A percentile compares a stretch with the other conserved stretches of the same genome.
Evolutionary conservation across 2,888 invertebrate species (phyloP).

Genomic region (Drosophila seclusa): DNA sequence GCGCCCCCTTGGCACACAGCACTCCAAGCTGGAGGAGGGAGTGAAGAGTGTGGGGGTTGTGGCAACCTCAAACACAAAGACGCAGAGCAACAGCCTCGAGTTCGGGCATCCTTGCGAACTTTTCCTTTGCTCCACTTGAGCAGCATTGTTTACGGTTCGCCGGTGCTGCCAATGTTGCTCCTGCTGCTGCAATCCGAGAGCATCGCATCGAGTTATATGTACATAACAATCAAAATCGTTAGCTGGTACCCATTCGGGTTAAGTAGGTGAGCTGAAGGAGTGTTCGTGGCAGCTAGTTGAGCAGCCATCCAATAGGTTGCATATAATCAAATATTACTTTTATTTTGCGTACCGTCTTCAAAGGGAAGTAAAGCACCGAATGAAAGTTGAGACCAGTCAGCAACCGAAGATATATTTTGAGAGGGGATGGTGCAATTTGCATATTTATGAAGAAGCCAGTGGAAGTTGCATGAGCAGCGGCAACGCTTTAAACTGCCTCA

Average conservation of each 20-base stretch:
- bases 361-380: constrained; percentile 29
- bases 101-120: constrained; percentile 7
- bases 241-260: constrained; percentile 48
- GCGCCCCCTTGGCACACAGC: constrained; percentile 7
- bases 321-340: constrained; percentile 75
- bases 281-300: constrained; percentile 38
- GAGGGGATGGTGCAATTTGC: constrained; percentile 66
- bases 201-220: constrained; percentile 57
- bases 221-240: constrained; percentile 76
- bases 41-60: not conserved
- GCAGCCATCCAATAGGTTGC: constrained; percentile 40
- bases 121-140: constrained; percentile 39
- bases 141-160: constrained; percentile 64
- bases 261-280: not conserved
- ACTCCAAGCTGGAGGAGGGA: constrained; percentile 17
- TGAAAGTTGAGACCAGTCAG: constrained; percentile 45
- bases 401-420: constrained; percentile 34
- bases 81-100: constrained; percentile 47
- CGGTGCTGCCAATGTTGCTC: constrained; percentile 26
- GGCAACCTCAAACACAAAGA: constrained; percentile 45
- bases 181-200: constrained; percentile 62
- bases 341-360: constrained; percentile 25
- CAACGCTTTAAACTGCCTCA: constrained; percentile 75
- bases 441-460: constrained; percentile 79
- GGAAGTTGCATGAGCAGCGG: constrained; percentile 49